Base-by-base conservation (phyloP, 2,113 vertebrate species). In the Tychaedon coryphoeus region DNA sequence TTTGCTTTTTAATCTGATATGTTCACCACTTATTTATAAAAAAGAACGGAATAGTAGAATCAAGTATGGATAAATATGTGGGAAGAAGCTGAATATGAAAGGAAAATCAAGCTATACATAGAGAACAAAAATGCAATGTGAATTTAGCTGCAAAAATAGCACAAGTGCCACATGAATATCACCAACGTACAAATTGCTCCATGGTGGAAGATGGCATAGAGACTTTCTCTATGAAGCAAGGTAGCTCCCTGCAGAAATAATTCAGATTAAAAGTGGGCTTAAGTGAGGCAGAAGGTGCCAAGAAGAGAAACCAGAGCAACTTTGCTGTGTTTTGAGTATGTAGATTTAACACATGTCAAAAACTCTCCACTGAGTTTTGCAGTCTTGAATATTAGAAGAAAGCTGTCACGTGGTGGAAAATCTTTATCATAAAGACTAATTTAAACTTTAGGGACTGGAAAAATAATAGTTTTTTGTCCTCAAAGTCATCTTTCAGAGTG, bases 1-100 rank as follows among this genome's bases (percentile, higher is more conserved):
- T 82, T 97, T 88, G 75, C 62, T 77, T 93, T 93, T 93, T 94
- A 83, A 77, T 91, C 65, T 20, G 11, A 9, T 43, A 28, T 31
- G 20, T 56, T 92, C 23, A 14, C 31, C 25, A 20, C 17, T 6
- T 56, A 64, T 86, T 71, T 74, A 54, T 77, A 80, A 96, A 90
- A 85, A 79, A 47, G 5, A 77, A 56, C 24, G 22, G 36, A 80
- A 47, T 50, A 14, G 8, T 31, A 29, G 25, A 65, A 18, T 79
- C 72, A 40, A 45, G 64, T 87, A 60, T 6, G 5, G 43, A 33
- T 56, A 67, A 91, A 89, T 56, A 51, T 19, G 25, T 5, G 9
- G 16, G 10, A 8, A 72, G n/a, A 62, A 85, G 73, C 4, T 65
- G 34, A 82, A 61, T 65, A 62, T 28, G 19, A 76, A 83, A 77